These are phyloP conservation scores for Macrotus californicus DNA, from an alignment of 2,113 vertebrate genomes.

Conservation along the genomic window DNA sequence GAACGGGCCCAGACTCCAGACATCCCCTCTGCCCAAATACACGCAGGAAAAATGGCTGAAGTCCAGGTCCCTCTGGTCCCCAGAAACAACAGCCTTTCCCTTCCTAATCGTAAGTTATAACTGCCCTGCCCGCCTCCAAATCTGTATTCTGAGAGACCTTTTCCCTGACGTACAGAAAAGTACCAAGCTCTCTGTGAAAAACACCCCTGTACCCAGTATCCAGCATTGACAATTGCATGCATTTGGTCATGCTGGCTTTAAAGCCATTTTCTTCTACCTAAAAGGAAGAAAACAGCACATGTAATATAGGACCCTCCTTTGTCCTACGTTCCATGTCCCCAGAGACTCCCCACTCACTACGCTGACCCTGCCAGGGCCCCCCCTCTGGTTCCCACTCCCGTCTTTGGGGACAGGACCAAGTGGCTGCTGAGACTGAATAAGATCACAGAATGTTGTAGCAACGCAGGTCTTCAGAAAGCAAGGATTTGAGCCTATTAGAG, in stretches of 20 bases:
- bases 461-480: background rate
- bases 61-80: background rate
- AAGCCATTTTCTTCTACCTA: background rate
- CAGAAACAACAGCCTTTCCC: background rate
- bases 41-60: background rate
- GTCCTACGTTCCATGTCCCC: background rate
- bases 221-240: background rate
- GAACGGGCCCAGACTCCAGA: background rate
- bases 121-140: background rate
- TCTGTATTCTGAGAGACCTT: background rate
- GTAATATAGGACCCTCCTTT: background rate
- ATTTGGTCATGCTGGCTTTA: background rate
- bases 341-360: background rate
- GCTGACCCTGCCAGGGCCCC: background rate
- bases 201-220: background rate
- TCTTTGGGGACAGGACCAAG: background rate
- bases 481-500: background rate
- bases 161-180: background rate
- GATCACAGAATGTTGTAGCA: background rate
- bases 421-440: background rate
- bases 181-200: background rate
- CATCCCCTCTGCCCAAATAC: background rate
- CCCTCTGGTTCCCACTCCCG: background rate
- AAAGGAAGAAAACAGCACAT: background rate
- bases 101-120: background rate